Base-by-base conservation (phyloP, 2,797 vertebrate species). In the Smutsia gigantea region DNA sequence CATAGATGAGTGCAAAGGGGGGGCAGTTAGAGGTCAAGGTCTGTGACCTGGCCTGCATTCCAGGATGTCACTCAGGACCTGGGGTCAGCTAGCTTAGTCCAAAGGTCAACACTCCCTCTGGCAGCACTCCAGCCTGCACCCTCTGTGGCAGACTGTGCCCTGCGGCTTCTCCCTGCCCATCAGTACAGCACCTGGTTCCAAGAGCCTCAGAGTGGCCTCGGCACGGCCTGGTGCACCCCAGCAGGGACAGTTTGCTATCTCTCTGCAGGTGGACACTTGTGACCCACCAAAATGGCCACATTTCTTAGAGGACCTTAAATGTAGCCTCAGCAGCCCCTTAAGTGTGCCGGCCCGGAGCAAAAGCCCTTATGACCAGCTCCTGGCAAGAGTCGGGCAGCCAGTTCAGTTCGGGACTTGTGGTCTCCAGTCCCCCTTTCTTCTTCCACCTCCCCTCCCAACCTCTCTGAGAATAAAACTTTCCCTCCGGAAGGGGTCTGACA, bases 301-400 rank as follows among this genome's bases (percentile, higher is more conserved):
- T 68, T 64, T 63, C 27, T 34, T 39, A 37, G 51, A 82, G 27
- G 18, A 17, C 51, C 51, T 77, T 53, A 71, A 75, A 46, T 9
- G 39, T 34, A 23, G 51, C 42, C 75, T 87, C 3, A 0, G 25
- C 3, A 6, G 21, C 19, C 2, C 19, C 39, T 68, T 79, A 29
- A n/a, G 13, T 29, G 42, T 71, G 7, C 64, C 46, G 23, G 1
- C 5, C 53, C 39, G 27, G 17, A 37, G 49, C 66, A 11, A 27
- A 17, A 87, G 49, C 46, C 6, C 2, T 15, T 4, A 3, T 3
- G 5, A 23, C 39, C 27, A 0, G 10, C 55, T 9, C 10, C 1
- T 7, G 27, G 23, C 42, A 29, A 25, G 74, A 39, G 46, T 29
- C 12, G 10, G 51, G 69, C 14, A 1, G n/a, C 39, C 68, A 53